These are phyloP conservation scores for Megaleporinus macrocephalus DNA, from an alignment of 2,113 vertebrate genomes.

Conservation along the genomic window DNA sequence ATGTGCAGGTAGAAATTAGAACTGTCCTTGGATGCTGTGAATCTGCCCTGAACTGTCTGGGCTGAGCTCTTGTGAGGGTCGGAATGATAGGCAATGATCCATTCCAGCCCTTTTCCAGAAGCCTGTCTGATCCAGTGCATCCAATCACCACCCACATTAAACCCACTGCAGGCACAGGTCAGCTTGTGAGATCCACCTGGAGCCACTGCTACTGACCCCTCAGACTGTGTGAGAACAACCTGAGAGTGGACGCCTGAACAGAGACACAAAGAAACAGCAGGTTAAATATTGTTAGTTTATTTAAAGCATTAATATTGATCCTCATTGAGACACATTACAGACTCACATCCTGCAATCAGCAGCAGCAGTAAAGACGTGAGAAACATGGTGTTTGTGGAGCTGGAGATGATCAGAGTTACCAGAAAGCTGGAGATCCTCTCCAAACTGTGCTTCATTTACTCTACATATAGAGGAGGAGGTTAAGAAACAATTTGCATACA, in stretches of 20 bases:
- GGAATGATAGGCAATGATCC: neutral
- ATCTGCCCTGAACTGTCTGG: neutral
- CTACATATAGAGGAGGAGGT: no score
- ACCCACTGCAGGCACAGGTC: slow-evolving; percentile 46
- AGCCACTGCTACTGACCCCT: slow-evolving; percentile 24
- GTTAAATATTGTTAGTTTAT: neutral
- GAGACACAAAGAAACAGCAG: neutral
- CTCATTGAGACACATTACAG: neutral
- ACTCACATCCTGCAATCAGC: neutral
- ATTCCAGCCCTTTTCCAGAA: neutral
- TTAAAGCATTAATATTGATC: neutral
- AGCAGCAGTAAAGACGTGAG: no score
- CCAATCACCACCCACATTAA: neutral
- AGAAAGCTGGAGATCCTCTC: no score
- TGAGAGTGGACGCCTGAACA: slow-evolving; percentile 17
- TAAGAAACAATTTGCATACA: no score
- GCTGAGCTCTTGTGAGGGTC: neutral
- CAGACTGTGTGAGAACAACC: neutral
- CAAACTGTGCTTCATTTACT: no score
- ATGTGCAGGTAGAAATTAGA: no score
- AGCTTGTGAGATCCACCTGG: slow-evolving; percentile 37
- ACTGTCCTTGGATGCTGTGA: neutral
- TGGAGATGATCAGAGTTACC: no score
- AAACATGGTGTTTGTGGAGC: no score
- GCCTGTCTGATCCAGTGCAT: neutral